Conservation (phyloP, 1,140 invertebrate genomes). For the Lepidostoma basale region DNA sequence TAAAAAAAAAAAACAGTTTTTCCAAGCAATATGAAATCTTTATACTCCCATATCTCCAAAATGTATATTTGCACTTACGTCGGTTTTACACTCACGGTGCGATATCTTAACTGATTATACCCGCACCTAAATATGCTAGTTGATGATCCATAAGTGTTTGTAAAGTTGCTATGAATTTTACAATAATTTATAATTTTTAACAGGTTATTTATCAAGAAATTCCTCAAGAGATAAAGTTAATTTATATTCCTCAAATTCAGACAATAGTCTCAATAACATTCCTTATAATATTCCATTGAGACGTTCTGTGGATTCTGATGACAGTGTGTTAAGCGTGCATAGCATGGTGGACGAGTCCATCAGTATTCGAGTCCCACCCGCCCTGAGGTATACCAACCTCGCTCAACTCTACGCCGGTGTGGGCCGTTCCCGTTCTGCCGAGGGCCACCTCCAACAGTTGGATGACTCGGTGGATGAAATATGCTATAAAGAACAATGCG, state of each 20-base stretch:
- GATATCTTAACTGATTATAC: too few species aligned
- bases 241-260: constrained; percentile 57
- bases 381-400: constrained; percentile 34
- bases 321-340: constrained; percentile 13
- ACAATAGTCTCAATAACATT: constrained; percentile 53
- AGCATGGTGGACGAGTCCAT: constrained; percentile 11
- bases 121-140: too few species aligned
- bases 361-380: constrained; percentile 14
- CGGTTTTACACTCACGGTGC: too few species aligned
- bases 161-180: too few species aligned
- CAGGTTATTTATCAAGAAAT: constrained; percentile 28
- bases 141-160: too few species aligned
- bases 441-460: constrained; percentile 7
- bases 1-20: too few species aligned
- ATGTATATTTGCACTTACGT: too few species aligned
- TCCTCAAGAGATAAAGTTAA: constrained; percentile 45
- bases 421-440: constrained; percentile 12
- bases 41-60: too few species aligned
- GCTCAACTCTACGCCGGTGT: constrained; percentile 22
- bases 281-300: constrained; percentile 52
- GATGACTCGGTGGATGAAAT: constrained; percentile 3
- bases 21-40: too few species aligned
- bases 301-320: constrained; percentile 20
- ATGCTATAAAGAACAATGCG: constrained; percentile 37
- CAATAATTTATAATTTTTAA: constrained; percentile 9